Evolutionary conservation across 1,140 invertebrate species (phyloP).

Genomic region (Zaprionus tsacasi): DNA sequence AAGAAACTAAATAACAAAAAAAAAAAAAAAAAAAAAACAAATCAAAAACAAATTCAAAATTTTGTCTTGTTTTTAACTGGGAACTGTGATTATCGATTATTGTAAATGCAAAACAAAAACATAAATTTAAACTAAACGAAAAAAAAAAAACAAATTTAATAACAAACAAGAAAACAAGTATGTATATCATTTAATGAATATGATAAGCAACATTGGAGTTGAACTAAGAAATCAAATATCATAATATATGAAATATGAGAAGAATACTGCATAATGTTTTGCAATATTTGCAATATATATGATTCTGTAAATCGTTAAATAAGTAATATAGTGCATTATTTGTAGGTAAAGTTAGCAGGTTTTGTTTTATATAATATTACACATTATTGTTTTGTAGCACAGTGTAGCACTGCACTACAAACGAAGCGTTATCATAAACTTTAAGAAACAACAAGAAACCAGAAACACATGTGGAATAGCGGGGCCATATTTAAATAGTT

Average conservation of each 20-base stretch:
- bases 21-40: conserved; percentile 30
- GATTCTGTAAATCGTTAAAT: conserved; percentile 61
- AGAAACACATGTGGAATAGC: conserved; percentile 82
- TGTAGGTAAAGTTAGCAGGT: conserved; percentile 43
- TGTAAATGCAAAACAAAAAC: conserved; percentile 36
- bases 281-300: conserved; percentile 75
- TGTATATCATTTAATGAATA: conserved; percentile 62
- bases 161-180: conserved; percentile 26
- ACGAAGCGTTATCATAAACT: conserved; percentile 70
- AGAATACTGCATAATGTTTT: conserved; percentile 53
- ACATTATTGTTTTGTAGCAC: conserved; percentile 42
- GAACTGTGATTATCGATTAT: conserved; percentile 78
- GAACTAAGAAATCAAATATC: conserved; percentile 47
- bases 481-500: conserved; percentile 84
- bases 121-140: conserved; percentile 36
- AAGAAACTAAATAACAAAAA: conserved; percentile 46
- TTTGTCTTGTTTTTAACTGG: conserved; percentile 74
- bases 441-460: conserved; percentile 62
- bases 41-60: conserved; percentile 67
- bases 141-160: neutral
- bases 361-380: conserved; percentile 37
- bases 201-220: conserved; percentile 41
- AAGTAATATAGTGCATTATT: conserved; percentile 50
- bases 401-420: conserved; percentile 40
- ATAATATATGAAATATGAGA: conserved; percentile 58